Evolutionary conservation across 2,888 invertebrate genomes (phyloP).

Genomic region (Eilema depressum): DNA sequence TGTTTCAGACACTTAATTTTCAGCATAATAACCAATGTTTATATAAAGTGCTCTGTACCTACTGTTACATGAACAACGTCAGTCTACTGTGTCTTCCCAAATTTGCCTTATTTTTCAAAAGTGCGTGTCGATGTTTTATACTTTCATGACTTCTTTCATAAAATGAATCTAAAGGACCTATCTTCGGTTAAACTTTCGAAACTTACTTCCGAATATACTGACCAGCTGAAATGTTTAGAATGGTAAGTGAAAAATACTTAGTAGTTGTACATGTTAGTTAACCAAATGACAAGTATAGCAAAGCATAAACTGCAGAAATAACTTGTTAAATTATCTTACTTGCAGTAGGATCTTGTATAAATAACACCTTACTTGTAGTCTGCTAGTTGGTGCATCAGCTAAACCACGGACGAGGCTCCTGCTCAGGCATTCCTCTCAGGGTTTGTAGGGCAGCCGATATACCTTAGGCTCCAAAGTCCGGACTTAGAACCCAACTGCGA

Average conservation of each 20-base stretch:
- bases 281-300: not conserved
- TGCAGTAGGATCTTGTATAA: no score
- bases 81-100: not conserved
- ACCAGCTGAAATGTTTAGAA: slow-evolving; percentile 73
- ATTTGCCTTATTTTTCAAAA: not conserved
- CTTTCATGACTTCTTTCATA: slow-evolving; percentile 7
- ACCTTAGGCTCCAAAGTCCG: no score
- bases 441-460: no score
- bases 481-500: no score
- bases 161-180: slow-evolving; percentile 60
- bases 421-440: no score
- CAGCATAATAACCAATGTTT: not conserved
- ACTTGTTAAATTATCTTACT: no score
- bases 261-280: not conserved
- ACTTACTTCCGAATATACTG: slow-evolving; percentile 61
- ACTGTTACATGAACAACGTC: not conserved
- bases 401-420: no score
- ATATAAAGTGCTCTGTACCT: not conserved
- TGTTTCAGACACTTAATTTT: not conserved
- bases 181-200: slow-evolving; percentile 61
- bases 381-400: no score
- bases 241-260: slow-evolving; percentile 64
- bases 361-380: no score
- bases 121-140: not conserved
- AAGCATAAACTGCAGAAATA: no score